These are phyloP conservation scores for Myotis daubentonii DNA, from an alignment of 2,797 vertebrate genomes.

Conservation along the genomic window DNA sequence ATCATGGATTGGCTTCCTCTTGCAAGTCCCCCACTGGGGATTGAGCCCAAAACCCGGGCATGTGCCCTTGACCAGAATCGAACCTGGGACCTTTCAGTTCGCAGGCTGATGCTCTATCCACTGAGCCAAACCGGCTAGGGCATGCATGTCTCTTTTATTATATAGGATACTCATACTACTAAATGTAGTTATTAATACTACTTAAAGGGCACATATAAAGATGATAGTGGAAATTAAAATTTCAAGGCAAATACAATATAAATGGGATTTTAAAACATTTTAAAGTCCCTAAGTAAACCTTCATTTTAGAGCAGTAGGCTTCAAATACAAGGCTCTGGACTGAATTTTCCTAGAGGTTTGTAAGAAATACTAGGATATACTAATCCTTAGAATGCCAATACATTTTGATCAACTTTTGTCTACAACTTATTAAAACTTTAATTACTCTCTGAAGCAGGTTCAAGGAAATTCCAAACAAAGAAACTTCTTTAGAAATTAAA, in stretches of 20 bases:
- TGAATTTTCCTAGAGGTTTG: conserved; percentile 7
- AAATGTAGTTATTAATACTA: conserved; percentile 18
- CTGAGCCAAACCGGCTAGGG: no score
- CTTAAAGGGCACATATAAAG: neutral
- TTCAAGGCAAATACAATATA: neutral
- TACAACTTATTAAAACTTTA: neutral
- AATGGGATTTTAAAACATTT: neutral
- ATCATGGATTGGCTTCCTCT: no score
- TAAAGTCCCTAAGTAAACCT: neutral
- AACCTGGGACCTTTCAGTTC: no score
- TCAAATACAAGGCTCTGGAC: neutral
- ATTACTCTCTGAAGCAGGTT: conserved; percentile 4
- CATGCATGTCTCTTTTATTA: no score
- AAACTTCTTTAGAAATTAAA: neutral
- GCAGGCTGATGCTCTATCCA: no score
- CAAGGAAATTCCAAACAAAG: neutral
- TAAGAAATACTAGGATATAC: neutral
- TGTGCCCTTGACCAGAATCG: no score
- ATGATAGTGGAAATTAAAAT: neutral
- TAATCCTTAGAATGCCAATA: neutral
- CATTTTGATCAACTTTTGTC: neutral
- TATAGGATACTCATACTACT: neutral
- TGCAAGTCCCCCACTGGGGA: no score
- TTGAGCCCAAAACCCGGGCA: no score
- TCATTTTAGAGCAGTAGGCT: neutral